Evolutionary conservation across 2,797 vertebrate species (phyloP), one percentile per base, ranked within the genome.

Genomic region (Petrocephalus sullivani): DNA sequence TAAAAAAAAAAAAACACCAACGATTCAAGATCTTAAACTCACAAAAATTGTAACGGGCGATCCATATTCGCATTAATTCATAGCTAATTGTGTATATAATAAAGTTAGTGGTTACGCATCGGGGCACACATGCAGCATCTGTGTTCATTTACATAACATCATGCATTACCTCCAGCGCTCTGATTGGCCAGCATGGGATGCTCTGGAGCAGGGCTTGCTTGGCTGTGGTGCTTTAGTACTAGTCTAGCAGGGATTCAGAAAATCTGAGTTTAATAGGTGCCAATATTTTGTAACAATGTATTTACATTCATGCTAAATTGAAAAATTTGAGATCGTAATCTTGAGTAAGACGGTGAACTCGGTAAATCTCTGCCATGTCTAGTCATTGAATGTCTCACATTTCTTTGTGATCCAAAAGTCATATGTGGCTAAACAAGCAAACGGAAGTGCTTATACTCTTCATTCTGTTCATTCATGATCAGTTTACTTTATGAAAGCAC

Each of bases 121-220:
- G 5, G 10, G n/a, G 75, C 75, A 81, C 41, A 3, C 41, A 3
- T 41, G 75, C 33, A 81, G 41, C 75, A 49, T 81, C 37, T 78
- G 71, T 78, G 33, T n/a, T 46, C 75, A 81, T 81, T 81, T 81
- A 49, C 75, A 81, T 81, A 81, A 49, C 41, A 81, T 49, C 33
- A 81, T 21, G 41, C 75, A 81, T 81, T 49, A 81, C 41, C 41
- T 81, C 4, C 75, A 49, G 9, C 61, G 46, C 41, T 41, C 37
- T n/a, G 16, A 81, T 81, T 81, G 10, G 12, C 75, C 41, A 81
- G 14, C 75, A 81, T 1, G 41, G 16, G 19, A 81, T 81, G 37
- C 75, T 46, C 37, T 9, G 23, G 12, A 1, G 7, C 71, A 53
- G 78, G 49, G 7, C 21, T 19, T 61, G n/a, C 16, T 23, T 49